Base-by-base conservation (phyloP, 2,888 invertebrate genomes). In the Chloroclysta siterata region DNA sequence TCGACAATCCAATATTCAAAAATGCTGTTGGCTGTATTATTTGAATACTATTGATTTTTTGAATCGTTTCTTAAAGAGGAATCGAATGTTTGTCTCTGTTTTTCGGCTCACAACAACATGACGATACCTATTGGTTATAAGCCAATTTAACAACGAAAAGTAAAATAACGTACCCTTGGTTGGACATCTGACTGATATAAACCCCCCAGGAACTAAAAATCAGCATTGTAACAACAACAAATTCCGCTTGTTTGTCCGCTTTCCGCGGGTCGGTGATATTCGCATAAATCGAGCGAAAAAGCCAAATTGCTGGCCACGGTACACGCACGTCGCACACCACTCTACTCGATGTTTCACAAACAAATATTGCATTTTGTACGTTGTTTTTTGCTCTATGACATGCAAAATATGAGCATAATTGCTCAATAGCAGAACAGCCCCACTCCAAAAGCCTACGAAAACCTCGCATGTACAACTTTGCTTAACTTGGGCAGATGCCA, bases 241-340 rank as follows among this genome's bases (percentile, higher is more conserved):
- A 89, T 88, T 85, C 78, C 80, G 79, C 85, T 87, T 89, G 91
- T 92, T 90, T 89, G 87, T 83, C 79, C 88, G 86, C 87, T 88
- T 85, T 89, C 88, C 86, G 82, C 85, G 84, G 81, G 78, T 70
- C 82, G 80, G 80, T 85, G 88, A 87, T 87, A 85, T 87, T 84
- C 88, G 76, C 88, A 90, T 92, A 92, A 93, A 93, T 91, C 84
- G 83, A 82, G 84, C 82, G 85, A 82, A 89, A 89, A 86, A 83
- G 84, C 87, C 86, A 88, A 92, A 93, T 91, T 91, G 89, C 90
- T 80, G 74, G 82, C 83, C 77, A 86, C 88, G 87, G 83, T 84
- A 85, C 86, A 86, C 86, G 81, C 77, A 84, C 83, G 75, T 79
- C 86, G 81, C 77, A 84, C 83, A 75, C 79, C 85, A 83, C 86